Conservation (phyloP, 2,797 vertebrate genomes). For the Oreochromis grahami region DNA sequence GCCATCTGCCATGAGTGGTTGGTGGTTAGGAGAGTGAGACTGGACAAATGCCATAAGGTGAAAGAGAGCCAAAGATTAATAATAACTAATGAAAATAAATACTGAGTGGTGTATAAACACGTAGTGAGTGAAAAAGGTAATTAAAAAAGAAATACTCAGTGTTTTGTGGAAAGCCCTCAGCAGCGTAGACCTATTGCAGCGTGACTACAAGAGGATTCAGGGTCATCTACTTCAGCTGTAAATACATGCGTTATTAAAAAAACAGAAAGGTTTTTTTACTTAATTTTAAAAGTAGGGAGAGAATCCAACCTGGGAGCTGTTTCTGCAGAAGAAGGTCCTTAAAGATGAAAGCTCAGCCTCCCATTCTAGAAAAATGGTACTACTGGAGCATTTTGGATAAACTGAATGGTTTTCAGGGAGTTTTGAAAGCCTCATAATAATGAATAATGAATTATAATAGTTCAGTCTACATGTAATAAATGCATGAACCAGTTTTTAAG, state of each 20-base stretch:
- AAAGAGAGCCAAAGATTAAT: no score
- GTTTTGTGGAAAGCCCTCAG: background rate
- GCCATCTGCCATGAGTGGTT: no score
- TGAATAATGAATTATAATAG: background rate
- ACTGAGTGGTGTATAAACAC: no score
- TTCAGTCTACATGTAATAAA: background rate
- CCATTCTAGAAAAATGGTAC: background rate
- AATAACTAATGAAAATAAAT: no score
- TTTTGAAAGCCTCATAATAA: background rate
- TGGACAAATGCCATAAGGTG: no score
- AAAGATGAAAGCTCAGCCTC: background rate
- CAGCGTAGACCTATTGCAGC: background rate
- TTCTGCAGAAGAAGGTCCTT: background rate
- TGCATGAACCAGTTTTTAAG: background rate
- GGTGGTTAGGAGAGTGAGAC: no score
- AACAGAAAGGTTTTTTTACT: background rate
- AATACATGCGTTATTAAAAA: background rate
- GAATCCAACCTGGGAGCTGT: background rate
- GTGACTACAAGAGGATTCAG: background rate
- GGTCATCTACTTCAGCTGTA: background rate
- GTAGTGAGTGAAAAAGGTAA: no score
- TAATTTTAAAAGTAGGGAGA: background rate
- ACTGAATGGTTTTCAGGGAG: background rate
- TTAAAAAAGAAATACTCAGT: background rate
- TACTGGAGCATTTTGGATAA: background rate